phyloP scores from a whole-genome alignment of 2,113 vertebrate genomes.

The Gnathonemus echidnorhynchus region DNA sequence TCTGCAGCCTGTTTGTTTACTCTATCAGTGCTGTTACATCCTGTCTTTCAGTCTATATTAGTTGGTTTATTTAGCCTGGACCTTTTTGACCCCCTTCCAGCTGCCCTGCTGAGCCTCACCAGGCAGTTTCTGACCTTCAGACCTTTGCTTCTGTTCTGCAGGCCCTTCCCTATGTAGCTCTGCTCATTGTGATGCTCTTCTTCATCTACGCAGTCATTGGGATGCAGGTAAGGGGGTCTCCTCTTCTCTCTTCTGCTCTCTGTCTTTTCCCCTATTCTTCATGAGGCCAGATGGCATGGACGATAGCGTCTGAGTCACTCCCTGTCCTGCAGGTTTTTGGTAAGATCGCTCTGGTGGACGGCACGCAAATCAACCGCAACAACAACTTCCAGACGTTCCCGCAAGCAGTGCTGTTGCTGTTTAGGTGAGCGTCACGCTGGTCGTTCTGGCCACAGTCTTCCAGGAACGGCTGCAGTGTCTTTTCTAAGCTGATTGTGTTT shows the following conservation, averaged over 20 bases:
- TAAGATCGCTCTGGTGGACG: slow-evolving; percentile 82
- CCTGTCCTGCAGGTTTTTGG: slow-evolving; percentile 75
- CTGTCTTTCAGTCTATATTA: not conserved
- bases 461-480: not conserved
- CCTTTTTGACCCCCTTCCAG: not conserved
- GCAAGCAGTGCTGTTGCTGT: slow-evolving; percentile 81
- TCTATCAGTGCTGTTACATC: not conserved
- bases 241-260: too few relatives aligned
- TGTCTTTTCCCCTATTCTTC: not conserved
- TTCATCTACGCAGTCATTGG: slow-evolving; percentile 93
- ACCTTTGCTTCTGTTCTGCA: slow-evolving; percentile 33
- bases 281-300: not conserved
- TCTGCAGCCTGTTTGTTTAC: not conserved
- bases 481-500: not conserved
- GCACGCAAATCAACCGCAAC: slow-evolving; percentile 83
- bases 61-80: not conserved
- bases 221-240: slow-evolving; percentile 73
- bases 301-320: not conserved
- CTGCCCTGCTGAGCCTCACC: not conserved
- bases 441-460: not conserved
- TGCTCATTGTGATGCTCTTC: slow-evolving; percentile 93
- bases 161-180: slow-evolving; percentile 84
- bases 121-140: not conserved
- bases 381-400: slow-evolving; percentile 95
- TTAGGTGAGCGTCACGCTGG: slow-evolving; percentile 61